Evolutionary conservation across 2,888 invertebrate species (phyloP).

Genomic region (Aethes cnicana): DNA sequence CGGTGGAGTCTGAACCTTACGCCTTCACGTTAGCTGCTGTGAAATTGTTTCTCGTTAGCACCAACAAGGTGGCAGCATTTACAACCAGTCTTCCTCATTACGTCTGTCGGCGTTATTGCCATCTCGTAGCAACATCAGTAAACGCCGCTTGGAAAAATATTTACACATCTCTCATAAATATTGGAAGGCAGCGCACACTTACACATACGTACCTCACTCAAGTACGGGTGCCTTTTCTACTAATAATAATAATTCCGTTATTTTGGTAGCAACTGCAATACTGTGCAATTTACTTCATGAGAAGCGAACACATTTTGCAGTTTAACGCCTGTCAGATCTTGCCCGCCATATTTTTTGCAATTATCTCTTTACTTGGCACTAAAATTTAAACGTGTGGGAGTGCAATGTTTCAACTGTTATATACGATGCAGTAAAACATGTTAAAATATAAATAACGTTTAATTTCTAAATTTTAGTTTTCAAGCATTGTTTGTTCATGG

Average conservation of each 20-base stretch:
- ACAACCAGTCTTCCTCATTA: slow-evolving; percentile 69
- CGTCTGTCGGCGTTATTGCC: slow-evolving; percentile 70
- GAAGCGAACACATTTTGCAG: slow-evolving; percentile 18
- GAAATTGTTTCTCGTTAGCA: slow-evolving; percentile 32
- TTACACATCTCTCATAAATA: slow-evolving; percentile 64
- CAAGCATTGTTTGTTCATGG: no score
- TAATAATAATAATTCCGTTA: slow-evolving; percentile 53
- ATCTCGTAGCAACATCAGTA: slow-evolving; percentile 65
- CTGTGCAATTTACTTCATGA: slow-evolving; percentile 33
- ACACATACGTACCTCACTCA: slow-evolving; percentile 39
- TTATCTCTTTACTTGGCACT: slow-evolving; percentile 9
- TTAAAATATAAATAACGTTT: no score
- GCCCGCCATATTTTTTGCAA: slow-evolving; percentile 6
- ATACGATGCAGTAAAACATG: no score
- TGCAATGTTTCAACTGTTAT: no score
- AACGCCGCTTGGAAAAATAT: slow-evolving; percentile 71
- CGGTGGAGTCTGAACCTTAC: slow-evolving; percentile 57
- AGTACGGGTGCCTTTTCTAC: slow-evolving; percentile 50
- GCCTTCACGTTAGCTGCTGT: slow-evolving; percentile 29
- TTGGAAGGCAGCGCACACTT: slow-evolving; percentile 45
- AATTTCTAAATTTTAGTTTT: no score
- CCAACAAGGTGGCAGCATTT: slow-evolving; percentile 45
- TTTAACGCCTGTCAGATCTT: slow-evolving; percentile 19
- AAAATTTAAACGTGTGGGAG: slow-evolving; percentile 6
- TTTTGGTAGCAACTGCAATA: slow-evolving; percentile 39